Evolutionary conservation across 2,888 invertebrate species (phyloP), one percentile per base, ranked within the genome.

Genomic region (Pterobdella sp.): DNA sequence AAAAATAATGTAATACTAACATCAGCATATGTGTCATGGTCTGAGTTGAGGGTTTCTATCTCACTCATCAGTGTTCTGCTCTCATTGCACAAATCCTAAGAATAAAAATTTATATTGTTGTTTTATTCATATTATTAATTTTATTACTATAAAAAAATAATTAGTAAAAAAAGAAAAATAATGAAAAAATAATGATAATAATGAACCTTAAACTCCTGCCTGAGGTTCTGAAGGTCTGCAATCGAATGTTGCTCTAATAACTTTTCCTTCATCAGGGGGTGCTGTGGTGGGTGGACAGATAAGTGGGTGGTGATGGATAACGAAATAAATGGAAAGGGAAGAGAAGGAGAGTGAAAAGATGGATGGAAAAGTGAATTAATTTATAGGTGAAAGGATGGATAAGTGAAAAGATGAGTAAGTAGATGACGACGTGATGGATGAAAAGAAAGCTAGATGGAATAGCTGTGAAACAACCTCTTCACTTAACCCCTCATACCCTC

Each of bases 201-300:
- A 42, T 42, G 18, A 42, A 42, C 42, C 42, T 42, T 42, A 18
- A 42, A 42, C 42, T 42, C 42, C 18, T 7, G 10, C 42, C 42
- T 42, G 42, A 42, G 7, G 42, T 14, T 42, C 18, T 42, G 42
- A 18, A 42, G 42, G 42, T 42, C 42, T 14, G 18, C 42, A 18
- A 14, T 42, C 7, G 42, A 42, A 42, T 42, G 42, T 42, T 42
- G 42, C 18, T 42, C 42, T 42, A 18, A 18, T 7, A 42, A 14
- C 42, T 42, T n/a, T n/a, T n/a, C 93, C 37, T 85, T 85, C 72
- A 80, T 80, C 79, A 86, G 87, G 52, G 80, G 82, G 76, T 83
- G 81, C 14, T 87, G 85, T 14, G 18, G 42, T 7, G 18, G 42
- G 10, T 14, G 42, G 42, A 42, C 18, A 18, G 42, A 18, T 42